phyloP scores from a whole-genome alignment of 2,888 invertebrate species.

The Caenorhabditis macrosperma region DNA sequence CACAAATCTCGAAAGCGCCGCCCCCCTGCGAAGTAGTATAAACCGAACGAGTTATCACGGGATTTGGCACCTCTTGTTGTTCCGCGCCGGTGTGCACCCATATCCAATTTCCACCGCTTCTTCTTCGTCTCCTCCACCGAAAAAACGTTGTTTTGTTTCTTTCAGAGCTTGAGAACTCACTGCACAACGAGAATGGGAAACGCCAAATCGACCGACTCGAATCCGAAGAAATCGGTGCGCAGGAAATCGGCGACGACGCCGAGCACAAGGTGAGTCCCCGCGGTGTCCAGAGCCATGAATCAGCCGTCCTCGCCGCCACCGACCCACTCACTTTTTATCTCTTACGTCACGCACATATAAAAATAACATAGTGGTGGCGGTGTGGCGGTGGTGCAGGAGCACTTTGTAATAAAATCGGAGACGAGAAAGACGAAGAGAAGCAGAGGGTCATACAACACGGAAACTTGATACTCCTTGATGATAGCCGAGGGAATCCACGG shows the following conservation, averaged over 20 bases:
- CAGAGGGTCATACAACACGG: constrained; percentile 5
- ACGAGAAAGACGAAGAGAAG: background rate
- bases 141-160: background rate
- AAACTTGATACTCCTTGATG: background rate
- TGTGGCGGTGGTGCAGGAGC: constrained; percentile 9
- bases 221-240: constrained; percentile 43
- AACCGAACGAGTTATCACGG: constrained; percentile 21
- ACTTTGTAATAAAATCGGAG: constrained; percentile 37
- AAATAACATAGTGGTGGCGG: constrained; percentile 40
- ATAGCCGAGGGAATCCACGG: background rate
- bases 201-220: constrained; percentile 49
- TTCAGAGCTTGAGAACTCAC: background rate
- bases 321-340: constrained; percentile 7
- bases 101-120: constrained; percentile 18
- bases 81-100: constrained; percentile 1
- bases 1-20: constrained; percentile 24
- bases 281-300: background rate
- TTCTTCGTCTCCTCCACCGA: no score
- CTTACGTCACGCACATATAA: constrained; percentile 45
- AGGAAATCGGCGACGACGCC: constrained; percentile 54
- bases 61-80: constrained; percentile 27
- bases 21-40: constrained; percentile 20
- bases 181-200: constrained; percentile 36
- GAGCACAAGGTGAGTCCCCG: constrained; percentile 43
- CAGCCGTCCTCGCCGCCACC: background rate